Base-by-base conservation (phyloP, 2,113 vertebrate species). In the Amblyopsis rosae region DNA sequence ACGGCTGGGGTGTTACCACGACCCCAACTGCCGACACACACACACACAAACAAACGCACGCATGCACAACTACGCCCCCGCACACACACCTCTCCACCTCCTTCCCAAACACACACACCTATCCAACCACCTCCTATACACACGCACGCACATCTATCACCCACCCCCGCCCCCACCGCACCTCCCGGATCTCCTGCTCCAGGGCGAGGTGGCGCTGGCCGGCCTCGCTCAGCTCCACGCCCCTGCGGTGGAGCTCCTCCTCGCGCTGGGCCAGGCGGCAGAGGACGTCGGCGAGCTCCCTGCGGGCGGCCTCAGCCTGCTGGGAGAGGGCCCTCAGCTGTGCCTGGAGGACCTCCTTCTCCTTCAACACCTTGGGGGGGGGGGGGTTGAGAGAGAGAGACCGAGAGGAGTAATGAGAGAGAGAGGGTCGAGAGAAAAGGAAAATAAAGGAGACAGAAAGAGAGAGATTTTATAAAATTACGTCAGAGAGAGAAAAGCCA, bases 221-320 rank as follows among this genome's bases (percentile, higher is more conserved):
- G 59, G 88, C 76, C 76, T 96, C 93, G 66, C 76, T 91, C 59
- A 98, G 87, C 61, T 94, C 94, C 82, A 92, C 81, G 54, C 96
- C 94, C 82, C 93, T 95, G 67, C 89, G 86, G 46, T 89, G 93
- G 17, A 96, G 87, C 45, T 96, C 93, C 63, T 98, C 96, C 75
- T 97, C 95, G 19, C 97, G 93, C 77, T 92, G 92, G 57, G 94
- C 95, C 70, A 93, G 92, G 16, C 92, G 95, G 49, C 90, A 87
- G 60, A 97, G 87, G 16, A 93, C 90, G 41, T 96, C 95, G 16
- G 90, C 84, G 35, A 98, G 83, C 75, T 99, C 96, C 82, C 94
- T 93, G 48, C 79, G 90, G 72, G 95, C 91, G 2, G 67, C 95
- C 83, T 97, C 96, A 12, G 91, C 86, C 76, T 96, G 95, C 79